Evolutionary conservation across 2,888 invertebrate species (phyloP).

Genomic region (Lasioglossum vierecki): DNA sequence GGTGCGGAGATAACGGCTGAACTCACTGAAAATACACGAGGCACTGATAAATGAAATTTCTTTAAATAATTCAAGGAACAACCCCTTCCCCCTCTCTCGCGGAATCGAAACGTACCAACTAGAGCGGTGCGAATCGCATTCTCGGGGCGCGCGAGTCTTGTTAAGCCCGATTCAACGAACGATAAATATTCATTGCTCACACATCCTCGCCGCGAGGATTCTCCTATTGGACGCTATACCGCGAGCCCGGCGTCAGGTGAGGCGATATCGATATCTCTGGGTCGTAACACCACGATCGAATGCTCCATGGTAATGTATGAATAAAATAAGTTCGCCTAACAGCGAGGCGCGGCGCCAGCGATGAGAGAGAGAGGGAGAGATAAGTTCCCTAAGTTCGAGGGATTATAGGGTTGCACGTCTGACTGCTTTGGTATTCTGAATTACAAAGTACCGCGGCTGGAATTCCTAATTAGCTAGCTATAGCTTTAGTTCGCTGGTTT

Average conservation of each 20-base stretch:
- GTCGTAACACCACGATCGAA: neutral
- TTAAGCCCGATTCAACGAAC: constrained; percentile 79
- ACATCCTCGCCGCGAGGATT: constrained; percentile 12
- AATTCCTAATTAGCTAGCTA: constrained; percentile 18
- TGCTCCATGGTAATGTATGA: neutral
- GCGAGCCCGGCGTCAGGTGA: neutral
- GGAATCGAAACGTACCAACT: constrained; percentile 8
- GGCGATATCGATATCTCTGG: neutral
- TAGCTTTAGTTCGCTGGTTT: constrained; percentile 13
- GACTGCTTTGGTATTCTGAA: constrained; percentile 19
- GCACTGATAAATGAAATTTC: constrained; percentile 75
- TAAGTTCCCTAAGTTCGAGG: constrained; percentile 10
- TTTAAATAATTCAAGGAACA: constrained; percentile 76
- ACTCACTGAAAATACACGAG: constrained; percentile 47
- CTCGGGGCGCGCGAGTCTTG: constrained; percentile 62
- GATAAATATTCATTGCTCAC: constrained; percentile 81
- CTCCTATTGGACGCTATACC: constrained; percentile 1
- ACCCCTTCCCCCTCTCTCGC: neutral
- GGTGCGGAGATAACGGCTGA: constrained; percentile 24
- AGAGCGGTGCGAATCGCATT: constrained; percentile 30
- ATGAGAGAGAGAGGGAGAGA: neutral
- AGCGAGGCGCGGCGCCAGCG: neutral
- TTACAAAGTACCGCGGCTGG: constrained; percentile 15
- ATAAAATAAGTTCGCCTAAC: constrained; percentile 15
- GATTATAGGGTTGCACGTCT: constrained; percentile 19